Percentiles rank a stretch among this genome's conserved stretches.
Evolutionary conservation across 2,113 vertebrate species (phyloP).

Genomic region (Canis aureus): DNA sequence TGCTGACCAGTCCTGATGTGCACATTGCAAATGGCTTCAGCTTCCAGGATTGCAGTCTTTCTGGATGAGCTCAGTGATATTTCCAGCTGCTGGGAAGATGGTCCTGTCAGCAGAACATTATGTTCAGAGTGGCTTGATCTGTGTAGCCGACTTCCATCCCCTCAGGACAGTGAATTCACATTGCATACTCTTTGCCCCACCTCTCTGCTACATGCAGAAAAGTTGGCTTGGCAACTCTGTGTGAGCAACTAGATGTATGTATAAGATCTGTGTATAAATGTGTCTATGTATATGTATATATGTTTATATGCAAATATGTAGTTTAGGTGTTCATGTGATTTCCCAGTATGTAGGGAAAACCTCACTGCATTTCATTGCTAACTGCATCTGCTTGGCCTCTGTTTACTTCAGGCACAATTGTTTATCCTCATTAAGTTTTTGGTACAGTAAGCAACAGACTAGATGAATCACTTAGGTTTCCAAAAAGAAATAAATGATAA

Average conservation of each 20-base stretch:
- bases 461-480: not conserved
- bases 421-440: constrained; percentile 35
- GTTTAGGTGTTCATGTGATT: not conserved
- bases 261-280: fast-evolving
- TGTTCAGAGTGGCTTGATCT: not conserved
- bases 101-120: fast-evolving
- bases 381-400: constrained; percentile 14
- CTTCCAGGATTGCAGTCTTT: not conserved
- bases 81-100: not conserved
- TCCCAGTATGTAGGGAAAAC: not conserved
- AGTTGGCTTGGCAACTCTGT: constrained; percentile 59
- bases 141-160: constrained; percentile 35
- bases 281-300: not conserved
- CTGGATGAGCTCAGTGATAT: not conserved
- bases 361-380: constrained; percentile 40
- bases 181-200: constrained; percentile 45
- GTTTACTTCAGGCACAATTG: not conserved
- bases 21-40: not conserved
- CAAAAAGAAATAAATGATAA: not conserved
- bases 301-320: not conserved
- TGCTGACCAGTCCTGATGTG: not conserved
- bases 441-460: not conserved
- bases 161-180: constrained; percentile 62
- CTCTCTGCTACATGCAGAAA: constrained; percentile 48
- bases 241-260: constrained; percentile 49